Conservation (phyloP, 2,113 vertebrate genomes). For the Ptyas mucosa region DNA sequence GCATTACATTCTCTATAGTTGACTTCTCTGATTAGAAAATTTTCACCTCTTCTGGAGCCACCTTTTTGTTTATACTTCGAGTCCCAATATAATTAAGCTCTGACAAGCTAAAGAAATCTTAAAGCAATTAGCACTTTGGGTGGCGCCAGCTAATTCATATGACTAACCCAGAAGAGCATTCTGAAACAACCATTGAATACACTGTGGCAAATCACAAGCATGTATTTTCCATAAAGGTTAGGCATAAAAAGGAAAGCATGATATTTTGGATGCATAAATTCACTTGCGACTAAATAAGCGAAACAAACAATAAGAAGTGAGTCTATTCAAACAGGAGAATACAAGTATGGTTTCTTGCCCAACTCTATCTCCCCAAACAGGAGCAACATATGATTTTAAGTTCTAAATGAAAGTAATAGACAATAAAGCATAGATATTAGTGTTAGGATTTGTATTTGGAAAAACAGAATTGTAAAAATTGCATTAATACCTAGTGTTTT, state of each 20-base stretch:
- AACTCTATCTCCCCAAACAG: background rate
- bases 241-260: background rate
- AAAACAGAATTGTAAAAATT: background rate
- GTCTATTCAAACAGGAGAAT: background rate
- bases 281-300: background rate
- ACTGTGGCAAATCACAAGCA: background rate
- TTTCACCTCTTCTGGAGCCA: background rate
- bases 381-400: background rate
- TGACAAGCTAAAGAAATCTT: background rate
- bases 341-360: background rate
- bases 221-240: background rate
- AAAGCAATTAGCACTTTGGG: slow-evolving; percentile 1
- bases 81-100: background rate
- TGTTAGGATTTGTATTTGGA: background rate
- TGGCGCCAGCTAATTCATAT: background rate
- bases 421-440: background rate
- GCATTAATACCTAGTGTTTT: background rate
- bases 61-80: background rate
- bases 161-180: background rate
- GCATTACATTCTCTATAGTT: background rate
- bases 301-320: background rate
- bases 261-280: background rate
- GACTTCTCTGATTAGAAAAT: background rate
- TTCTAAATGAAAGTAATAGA: background rate
- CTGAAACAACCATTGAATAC: background rate